Percentiles rank a stretch among this genome's conserved stretches.
phyloP scores from a whole-genome alignment of 2,113 vertebrate genomes.

The Psophia crepitans region DNA sequence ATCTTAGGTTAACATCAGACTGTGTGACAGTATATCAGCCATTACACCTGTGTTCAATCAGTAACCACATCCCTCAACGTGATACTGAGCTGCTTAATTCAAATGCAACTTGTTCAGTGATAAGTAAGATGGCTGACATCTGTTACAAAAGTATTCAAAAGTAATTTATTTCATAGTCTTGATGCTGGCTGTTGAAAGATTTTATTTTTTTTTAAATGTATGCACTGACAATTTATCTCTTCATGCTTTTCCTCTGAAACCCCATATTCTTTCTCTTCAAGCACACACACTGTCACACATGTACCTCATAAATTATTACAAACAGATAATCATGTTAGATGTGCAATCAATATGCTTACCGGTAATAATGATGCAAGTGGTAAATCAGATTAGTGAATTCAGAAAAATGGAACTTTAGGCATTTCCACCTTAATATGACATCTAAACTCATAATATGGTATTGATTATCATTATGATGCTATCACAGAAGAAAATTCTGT shows the following conservation, averaged over 20 bases:
- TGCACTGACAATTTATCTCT: background rate
- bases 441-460: background rate
- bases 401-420: background rate
- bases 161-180: slow-evolving; percentile 80
- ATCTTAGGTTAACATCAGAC: slow-evolving; percentile 91
- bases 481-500: background rate
- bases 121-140: slow-evolving; percentile 87
- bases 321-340: background rate
- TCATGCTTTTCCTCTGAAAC: background rate
- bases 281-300: background rate
- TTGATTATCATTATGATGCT: background rate
- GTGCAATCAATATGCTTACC: background rate
- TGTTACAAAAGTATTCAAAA: slow-evolving; percentile 80
- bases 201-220: slow-evolving; percentile 64
- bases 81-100: slow-evolving; percentile 76
- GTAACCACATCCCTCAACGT: slow-evolving; percentile 72
- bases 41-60: slow-evolving; percentile 91
- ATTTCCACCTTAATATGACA: background rate
- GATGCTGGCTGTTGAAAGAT: slow-evolving; percentile 72
- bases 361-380: background rate
- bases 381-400: background rate
- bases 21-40: slow-evolving; percentile 88
- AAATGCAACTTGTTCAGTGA: slow-evolving; percentile 76
- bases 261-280: background rate
- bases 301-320: background rate